Evolutionary conservation across 2,797 vertebrate genomes (phyloP).

Genomic region (Pteronotus mesoamericanus): DNA sequence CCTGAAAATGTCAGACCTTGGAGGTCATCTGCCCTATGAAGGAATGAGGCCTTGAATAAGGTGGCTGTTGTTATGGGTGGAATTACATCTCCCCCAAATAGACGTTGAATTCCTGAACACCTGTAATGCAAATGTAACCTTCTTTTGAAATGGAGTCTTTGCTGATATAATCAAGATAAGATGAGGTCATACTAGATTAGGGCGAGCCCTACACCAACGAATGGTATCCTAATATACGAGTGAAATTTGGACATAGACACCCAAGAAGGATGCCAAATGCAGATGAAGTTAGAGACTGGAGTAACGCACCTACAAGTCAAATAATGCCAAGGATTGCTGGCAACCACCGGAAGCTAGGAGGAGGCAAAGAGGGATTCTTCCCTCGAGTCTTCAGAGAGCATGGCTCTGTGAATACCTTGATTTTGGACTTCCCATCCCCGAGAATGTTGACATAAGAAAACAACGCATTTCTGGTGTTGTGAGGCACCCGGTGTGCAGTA

Average conservation of each 20-base stretch:
- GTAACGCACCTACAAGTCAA: neutral
- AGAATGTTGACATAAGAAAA: neutral
- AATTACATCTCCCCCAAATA: neutral
- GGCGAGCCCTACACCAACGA: neutral
- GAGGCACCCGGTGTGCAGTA: neutral
- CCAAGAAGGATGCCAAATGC: neutral
- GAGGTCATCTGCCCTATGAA: neutral
- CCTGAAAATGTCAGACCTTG: neutral
- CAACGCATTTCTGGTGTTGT: neutral
- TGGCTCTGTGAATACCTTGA: neutral
- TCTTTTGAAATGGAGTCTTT: neutral
- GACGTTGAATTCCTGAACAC: neutral
- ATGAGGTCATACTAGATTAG: neutral
- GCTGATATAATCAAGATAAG: neutral
- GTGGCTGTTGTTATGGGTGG: neutral
- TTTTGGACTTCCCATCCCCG: neutral
- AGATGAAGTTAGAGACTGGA: neutral
- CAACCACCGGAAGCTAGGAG: neutral
- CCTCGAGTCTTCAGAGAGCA: neutral
- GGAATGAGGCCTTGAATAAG: rapidly evolving
- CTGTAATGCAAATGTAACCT: neutral
- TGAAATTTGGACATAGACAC: neutral
- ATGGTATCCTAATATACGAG: neutral
- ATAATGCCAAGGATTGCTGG: neutral
- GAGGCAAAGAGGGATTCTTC: neutral